These are phyloP conservation scores for Catharus bicknelli DNA, from an alignment of 2,113 vertebrate genomes.

Conservation along the genomic window DNA sequence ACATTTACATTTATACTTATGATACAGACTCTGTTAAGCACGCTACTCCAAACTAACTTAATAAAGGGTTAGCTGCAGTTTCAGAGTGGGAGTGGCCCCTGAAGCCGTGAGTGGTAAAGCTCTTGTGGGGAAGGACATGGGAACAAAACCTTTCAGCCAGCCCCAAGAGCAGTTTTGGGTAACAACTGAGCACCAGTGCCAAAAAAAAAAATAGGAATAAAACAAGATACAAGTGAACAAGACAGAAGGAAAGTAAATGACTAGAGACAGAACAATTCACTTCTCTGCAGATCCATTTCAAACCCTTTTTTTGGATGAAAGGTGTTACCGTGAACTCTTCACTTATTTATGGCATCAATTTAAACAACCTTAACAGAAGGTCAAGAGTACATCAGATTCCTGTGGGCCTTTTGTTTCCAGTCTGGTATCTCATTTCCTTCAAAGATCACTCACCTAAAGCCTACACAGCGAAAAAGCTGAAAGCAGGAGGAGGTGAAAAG, in stretches of 20 bases:
- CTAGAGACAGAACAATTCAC: background rate
- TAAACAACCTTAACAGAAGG: slow-evolving; percentile 20
- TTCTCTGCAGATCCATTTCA: slow-evolving; percentile 17
- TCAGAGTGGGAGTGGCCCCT: fast-evolving
- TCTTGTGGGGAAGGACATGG: fast-evolving
- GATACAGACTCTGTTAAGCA: background rate
- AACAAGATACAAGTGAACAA: background rate
- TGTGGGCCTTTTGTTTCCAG: background rate
- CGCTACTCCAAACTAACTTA: background rate
- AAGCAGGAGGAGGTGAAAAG: background rate
- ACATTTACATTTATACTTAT: background rate
- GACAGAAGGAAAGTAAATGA: background rate
- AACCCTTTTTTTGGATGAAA: background rate
- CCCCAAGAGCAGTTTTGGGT: background rate
- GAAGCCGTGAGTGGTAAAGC: background rate
- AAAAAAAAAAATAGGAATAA: background rate
- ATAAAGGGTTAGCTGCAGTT: background rate
- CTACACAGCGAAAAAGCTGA: background rate
- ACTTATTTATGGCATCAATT: slow-evolving; percentile 18
- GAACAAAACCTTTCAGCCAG: background rate
- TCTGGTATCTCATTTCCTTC: slow-evolving; percentile 8
- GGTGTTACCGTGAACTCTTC: background rate
- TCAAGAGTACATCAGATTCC: slow-evolving; percentile 37
- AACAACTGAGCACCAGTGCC: background rate
- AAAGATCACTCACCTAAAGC: background rate